Conservation (phyloP, 1,140 invertebrate genomes). For the Drosophila mojavensis region DNA sequence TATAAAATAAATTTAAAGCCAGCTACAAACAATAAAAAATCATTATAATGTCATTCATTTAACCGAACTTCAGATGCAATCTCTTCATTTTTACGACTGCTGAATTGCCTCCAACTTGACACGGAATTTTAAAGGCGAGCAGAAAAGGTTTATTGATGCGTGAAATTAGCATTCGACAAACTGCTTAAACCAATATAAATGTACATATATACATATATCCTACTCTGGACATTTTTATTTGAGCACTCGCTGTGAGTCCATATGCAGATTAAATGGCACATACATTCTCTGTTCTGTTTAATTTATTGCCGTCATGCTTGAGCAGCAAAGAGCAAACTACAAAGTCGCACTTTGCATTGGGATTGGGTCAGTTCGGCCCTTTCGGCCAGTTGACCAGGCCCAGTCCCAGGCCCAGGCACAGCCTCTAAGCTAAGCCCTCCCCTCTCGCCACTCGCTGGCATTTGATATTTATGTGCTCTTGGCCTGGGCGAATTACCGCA, state of each 20-base stretch:
- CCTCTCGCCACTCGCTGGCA: not conserved
- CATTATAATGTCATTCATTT: not conserved
- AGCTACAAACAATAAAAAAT: too few species aligned
- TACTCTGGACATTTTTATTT: slow-evolving; percentile 49
- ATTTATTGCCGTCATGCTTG: slow-evolving; percentile 73
- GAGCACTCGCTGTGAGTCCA: slow-evolving; percentile 16
- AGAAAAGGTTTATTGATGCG: slow-evolving; percentile 54
- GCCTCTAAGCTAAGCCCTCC: not conserved
- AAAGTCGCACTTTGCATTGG: slow-evolving; percentile 5
- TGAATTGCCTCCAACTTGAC: not conserved
- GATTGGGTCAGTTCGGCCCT: slow-evolving; percentile 10
- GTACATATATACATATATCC: not conserved
- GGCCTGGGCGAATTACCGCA: slow-evolving; percentile 57
- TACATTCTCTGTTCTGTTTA: slow-evolving; percentile 55
- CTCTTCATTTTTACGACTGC: not conserved
- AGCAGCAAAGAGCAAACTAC: slow-evolving; percentile 62
- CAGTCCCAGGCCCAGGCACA: not conserved
- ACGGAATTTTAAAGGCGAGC: slow-evolving; percentile 24
- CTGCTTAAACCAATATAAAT: slow-evolving; percentile 41
- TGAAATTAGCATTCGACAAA: slow-evolving; percentile 82
- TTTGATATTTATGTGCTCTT: slow-evolving; percentile 58
- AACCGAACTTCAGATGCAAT: too few species aligned
- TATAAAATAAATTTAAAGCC: too few species aligned
- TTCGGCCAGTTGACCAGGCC: slow-evolving; percentile 6
- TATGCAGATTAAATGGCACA: slow-evolving; percentile 36